These are phyloP conservation scores for Solenodon paradoxus DNA, from an alignment of 2,113 vertebrate genomes.

Conservation along the genomic window DNA sequence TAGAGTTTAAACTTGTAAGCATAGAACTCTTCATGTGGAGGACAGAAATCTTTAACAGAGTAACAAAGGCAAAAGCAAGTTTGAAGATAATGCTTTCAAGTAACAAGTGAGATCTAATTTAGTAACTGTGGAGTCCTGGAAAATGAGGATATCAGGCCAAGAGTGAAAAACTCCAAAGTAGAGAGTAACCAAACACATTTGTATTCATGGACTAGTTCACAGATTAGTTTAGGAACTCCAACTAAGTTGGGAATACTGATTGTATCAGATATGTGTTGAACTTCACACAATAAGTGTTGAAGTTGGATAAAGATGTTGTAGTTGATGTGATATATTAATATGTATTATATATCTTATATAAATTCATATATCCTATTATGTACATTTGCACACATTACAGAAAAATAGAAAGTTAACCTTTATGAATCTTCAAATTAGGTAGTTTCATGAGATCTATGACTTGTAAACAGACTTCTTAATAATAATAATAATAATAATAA, in stretches of 20 bases:
- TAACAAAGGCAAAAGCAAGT: background rate
- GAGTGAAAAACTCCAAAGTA: background rate
- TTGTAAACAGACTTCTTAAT: background rate
- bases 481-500: too few species aligned
- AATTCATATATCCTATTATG: background rate
- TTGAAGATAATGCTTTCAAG: slow-evolving; percentile 5
- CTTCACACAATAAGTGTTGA: too few species aligned
- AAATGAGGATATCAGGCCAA: background rate
- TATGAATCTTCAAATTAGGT: background rate
- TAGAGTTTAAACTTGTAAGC: background rate
- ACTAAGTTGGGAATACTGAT: background rate
- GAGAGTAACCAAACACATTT: background rate
- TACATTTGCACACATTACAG: background rate
- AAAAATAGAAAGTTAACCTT: background rate
- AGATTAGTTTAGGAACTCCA: background rate
- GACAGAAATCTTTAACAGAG: background rate
- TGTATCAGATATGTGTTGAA: background rate
- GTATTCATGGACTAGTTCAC: background rate
- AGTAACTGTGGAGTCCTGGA: background rate
- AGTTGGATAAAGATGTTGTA: background rate
- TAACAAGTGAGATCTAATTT: background rate
- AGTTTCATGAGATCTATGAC: background rate
- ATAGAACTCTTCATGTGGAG: background rate
- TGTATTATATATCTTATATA: background rate
- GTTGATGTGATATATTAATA: background rate